Evolutionary conservation across 37 sponge, comb jelly and placozoan genomes (phyloP).

Genomic region (Spongilla lacustris): DNA sequence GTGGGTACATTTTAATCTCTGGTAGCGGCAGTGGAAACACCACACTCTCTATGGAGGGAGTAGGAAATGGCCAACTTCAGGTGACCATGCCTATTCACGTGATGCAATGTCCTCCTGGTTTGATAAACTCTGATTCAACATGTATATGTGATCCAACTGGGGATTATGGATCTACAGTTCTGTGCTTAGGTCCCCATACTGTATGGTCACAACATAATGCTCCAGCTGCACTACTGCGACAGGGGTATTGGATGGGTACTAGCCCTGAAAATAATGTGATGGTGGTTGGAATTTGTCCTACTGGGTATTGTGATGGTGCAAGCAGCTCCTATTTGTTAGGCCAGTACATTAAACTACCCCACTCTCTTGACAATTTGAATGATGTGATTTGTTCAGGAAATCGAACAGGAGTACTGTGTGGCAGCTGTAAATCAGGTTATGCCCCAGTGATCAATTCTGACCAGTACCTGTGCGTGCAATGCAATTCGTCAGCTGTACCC

Average conservation of each 20-base stretch:
- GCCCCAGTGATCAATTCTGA: slow-evolving; percentile 12
- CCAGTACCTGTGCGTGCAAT: neutral
- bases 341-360: neutral
- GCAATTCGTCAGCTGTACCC: neutral
- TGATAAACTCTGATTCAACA: too few species aligned
- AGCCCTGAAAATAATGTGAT: neutral
- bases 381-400: neutral
- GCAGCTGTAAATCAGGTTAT: neutral
- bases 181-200: neutral
- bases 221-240: neutral
- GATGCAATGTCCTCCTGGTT: neutral
- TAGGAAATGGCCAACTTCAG: neutral
- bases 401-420: neutral
- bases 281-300: slow-evolving; percentile 7
- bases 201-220: neutral
- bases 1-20: neutral
- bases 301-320: slow-evolving; percentile 13
- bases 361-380: neutral
- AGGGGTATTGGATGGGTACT: slow-evolving; percentile 44
- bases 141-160: neutral
- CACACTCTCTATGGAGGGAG: too few species aligned
- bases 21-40: neutral
- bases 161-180: neutral
- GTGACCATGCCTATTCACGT: neutral
- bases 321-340: neutral